A percentile compares a stretch with the other conserved stretches of the same genome.
These are phyloP conservation scores for Pangasius macronema DNA, from an alignment of 2,797 vertebrate genomes.

Conservation along the genomic window DNA sequence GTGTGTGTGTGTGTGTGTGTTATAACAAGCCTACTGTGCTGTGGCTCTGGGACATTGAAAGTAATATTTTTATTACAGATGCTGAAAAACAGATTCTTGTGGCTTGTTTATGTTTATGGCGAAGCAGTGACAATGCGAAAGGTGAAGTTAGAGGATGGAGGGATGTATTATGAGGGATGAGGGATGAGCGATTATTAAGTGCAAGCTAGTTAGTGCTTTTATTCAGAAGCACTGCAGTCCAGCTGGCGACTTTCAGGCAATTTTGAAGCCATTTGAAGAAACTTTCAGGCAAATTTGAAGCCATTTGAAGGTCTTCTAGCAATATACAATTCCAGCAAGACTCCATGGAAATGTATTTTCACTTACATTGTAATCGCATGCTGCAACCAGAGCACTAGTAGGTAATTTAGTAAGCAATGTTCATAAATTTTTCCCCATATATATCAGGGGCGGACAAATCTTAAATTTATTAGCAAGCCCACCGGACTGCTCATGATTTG, in stretches of 20 bases:
- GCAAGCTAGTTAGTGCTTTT: conserved; percentile 13
- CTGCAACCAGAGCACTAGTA: background rate
- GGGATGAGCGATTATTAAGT: background rate
- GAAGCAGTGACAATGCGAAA: background rate
- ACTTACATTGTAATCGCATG: background rate
- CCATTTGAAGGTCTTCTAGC: background rate
- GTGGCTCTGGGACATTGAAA: background rate
- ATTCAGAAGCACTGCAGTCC: background rate
- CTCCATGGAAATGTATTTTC: background rate
- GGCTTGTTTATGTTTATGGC: background rate
- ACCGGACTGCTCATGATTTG: background rate
- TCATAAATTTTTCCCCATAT: background rate
- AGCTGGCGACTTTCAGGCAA: conserved; percentile 8
- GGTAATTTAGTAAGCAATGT: conserved; percentile 6
- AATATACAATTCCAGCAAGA: background rate
- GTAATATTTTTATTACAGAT: background rate
- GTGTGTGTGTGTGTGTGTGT: background rate
- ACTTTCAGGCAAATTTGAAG: conserved; percentile 10
- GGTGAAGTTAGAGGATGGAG: background rate
- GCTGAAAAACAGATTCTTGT: background rate
- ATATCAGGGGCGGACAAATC: too few relatives aligned
- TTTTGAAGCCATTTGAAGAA: background rate
- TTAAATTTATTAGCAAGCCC: background rate
- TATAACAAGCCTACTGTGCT: background rate
- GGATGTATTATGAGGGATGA: background rate